Evolutionary conservation across 2,113 vertebrate species (phyloP).

Genomic region (Micromys minutus): DNA sequence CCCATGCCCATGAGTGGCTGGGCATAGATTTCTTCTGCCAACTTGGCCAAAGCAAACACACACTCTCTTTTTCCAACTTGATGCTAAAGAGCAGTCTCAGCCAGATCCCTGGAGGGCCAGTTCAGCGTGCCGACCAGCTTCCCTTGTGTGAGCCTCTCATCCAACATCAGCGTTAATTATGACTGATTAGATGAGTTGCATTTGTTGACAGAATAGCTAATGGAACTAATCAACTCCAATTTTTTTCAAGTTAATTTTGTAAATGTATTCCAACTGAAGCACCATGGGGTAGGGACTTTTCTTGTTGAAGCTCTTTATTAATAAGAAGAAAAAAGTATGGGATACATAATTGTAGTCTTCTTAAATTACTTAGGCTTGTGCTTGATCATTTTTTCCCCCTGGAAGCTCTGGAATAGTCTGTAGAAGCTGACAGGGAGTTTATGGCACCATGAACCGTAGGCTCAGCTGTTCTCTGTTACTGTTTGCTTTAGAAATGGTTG

Average conservation of each 20-base stretch:
- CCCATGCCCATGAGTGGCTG: slow-evolving; percentile 2
- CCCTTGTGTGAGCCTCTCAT: slow-evolving; percentile 61
- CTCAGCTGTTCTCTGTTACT: not conserved
- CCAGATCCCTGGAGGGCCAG: slow-evolving; percentile 39
- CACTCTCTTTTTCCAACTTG: slow-evolving; percentile 45
- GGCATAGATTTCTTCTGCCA: slow-evolving; percentile 46
- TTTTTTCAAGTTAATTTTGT: slow-evolving; percentile 77
- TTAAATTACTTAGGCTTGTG: slow-evolving; percentile 25
- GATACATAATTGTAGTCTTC: not conserved
- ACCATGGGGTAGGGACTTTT: slow-evolving; percentile 58
- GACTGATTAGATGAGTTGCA: slow-evolving; percentile 75
- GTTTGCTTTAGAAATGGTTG: not conserved
- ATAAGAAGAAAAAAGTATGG: not conserved
- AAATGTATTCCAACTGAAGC: slow-evolving; percentile 79
- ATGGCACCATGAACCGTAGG: not conserved
- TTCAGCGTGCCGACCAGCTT: slow-evolving; percentile 19
- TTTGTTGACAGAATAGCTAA: slow-evolving; percentile 80
- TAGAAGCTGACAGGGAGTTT: not conserved
- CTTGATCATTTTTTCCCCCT: not conserved
- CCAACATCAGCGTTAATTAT: slow-evolving; percentile 75
- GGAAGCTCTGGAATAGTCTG: not conserved
- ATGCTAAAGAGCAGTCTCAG: slow-evolving; percentile 39
- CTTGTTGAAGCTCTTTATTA: slow-evolving; percentile 42
- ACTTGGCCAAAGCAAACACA: slow-evolving; percentile 54
- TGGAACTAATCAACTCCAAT: slow-evolving; percentile 76